phyloP scores from a whole-genome alignment of 2,113 vertebrate genomes.

The Phoxinus phoxinus region DNA sequence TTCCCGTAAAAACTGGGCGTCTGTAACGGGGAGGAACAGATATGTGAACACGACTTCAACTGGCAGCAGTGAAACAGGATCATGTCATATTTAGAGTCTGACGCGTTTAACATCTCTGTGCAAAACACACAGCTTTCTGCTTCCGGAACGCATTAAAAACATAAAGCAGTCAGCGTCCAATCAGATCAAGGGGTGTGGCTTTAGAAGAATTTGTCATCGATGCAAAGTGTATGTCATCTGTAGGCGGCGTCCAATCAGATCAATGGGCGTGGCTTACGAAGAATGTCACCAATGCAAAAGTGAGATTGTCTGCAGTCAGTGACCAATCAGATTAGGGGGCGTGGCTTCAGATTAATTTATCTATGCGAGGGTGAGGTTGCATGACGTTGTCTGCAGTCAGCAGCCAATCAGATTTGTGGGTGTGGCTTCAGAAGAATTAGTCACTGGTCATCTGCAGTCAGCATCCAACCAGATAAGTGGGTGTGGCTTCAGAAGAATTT shows the following conservation, averaged over 20 bases:
- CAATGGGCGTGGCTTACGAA: not conserved
- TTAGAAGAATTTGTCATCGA: constrained; percentile 98
- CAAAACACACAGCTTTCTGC: not conserved
- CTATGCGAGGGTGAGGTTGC: not conserved
- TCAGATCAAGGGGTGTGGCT: constrained; percentile 33
- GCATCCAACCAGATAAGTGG: not conserved
- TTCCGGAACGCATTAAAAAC: not conserved
- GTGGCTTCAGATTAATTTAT: not conserved
- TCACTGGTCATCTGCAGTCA: constrained; percentile 73
- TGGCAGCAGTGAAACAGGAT: constrained; percentile 35
- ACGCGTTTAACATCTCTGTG: not conserved
- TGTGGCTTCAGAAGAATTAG: constrained; percentile 90
- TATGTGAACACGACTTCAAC: not conserved
- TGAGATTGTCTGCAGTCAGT: too few relatives aligned
- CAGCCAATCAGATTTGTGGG: not conserved
- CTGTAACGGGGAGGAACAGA: not conserved
- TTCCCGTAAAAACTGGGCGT: not conserved
- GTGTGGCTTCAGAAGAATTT: not conserved
- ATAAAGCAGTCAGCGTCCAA: not conserved
- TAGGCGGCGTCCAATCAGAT: not conserved
- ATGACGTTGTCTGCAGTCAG: not conserved
- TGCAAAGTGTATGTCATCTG: constrained; percentile 78
- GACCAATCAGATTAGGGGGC: too few relatives aligned
- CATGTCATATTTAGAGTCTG: not conserved
- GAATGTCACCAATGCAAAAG: not conserved